A percentile compares a stretch with the other conserved stretches of the same genome.
These are phyloP conservation scores for Rhinopomastus cyanomelas DNA, from an alignment of 2,113 vertebrate genomes.

Conservation along the genomic window DNA sequence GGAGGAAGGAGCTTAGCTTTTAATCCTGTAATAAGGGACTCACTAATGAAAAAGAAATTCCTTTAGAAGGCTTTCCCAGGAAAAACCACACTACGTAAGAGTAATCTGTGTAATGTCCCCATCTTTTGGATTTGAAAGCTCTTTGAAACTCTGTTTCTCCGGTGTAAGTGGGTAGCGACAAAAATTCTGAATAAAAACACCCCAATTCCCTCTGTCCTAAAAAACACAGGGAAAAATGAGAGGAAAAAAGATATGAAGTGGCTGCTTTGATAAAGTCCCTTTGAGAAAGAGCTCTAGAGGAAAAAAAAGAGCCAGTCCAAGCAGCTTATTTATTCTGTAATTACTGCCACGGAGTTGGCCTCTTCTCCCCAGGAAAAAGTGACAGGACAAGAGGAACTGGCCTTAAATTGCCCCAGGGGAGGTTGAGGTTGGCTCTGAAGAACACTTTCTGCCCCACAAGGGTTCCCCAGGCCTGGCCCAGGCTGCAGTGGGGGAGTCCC, in stretches of 20 bases:
- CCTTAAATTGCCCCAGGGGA: too few relatives aligned
- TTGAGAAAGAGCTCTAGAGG: background rate
- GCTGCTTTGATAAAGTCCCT: background rate
- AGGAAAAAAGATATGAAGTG: background rate
- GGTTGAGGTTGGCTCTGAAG: too few relatives aligned
- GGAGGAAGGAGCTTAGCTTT: slow-evolving; percentile 47
- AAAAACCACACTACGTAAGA: background rate
- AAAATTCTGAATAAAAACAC: background rate
- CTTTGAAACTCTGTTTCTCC: background rate
- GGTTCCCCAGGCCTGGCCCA: too few relatives aligned
- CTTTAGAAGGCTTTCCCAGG: slow-evolving; percentile 41
- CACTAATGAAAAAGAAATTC: slow-evolving; percentile 37
- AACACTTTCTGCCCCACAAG: too few relatives aligned
- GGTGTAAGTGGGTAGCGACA: background rate
- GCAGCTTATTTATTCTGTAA: too few relatives aligned
- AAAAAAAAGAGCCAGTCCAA: too few relatives aligned
- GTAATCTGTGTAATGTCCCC: background rate
- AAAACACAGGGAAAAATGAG: too few relatives aligned
- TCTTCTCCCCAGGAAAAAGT: too few relatives aligned
- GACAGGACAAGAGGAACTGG: too few relatives aligned
- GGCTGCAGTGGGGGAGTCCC: too few relatives aligned
- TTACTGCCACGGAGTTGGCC: too few relatives aligned
- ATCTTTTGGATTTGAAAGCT: slow-evolving; percentile 3
- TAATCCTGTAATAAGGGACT: slow-evolving; percentile 54
- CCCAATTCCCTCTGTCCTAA: too few relatives aligned